Percentiles rank a stretch among this genome's conserved stretches.
These are phyloP conservation scores for Lasioglossum leucozonium DNA, from an alignment of 2,888 invertebrate genomes.

Conservation along the genomic window DNA sequence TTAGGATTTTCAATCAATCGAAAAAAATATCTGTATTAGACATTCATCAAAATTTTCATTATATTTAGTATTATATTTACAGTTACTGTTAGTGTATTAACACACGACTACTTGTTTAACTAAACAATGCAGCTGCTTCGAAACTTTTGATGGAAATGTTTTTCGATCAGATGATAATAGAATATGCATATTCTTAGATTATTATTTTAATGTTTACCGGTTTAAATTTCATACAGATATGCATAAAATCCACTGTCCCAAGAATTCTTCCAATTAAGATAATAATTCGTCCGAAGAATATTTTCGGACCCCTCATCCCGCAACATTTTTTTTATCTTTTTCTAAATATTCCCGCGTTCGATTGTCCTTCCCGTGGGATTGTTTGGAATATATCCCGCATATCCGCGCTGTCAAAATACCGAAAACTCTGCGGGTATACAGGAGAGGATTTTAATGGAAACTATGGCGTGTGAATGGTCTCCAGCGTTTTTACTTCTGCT, in stretches of 20 bases:
- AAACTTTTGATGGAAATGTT: background rate
- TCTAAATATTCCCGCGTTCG: background rate
- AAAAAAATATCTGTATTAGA: no score
- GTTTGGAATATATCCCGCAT: background rate
- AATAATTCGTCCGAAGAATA: background rate
- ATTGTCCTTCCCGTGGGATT: background rate
- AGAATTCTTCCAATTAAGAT: background rate
- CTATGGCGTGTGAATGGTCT: slow-evolving; percentile 9
- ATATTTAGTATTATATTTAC: no score
- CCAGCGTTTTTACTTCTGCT: background rate
- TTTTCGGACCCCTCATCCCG: background rate
- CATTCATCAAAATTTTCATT: no score
- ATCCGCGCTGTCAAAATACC: background rate
- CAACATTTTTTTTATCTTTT: background rate
- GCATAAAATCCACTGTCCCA: background rate
- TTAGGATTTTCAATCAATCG: no score
- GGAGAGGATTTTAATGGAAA: background rate
- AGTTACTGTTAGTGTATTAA: no score
- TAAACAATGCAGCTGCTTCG: background rate
- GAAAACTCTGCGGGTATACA: background rate
- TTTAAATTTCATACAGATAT: background rate
- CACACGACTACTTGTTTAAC: background rate
- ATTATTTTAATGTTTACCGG: no score
- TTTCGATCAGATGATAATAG: background rate
- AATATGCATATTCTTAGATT: no score